A percentile compares a stretch with the other conserved stretches of the same genome.
These are phyloP conservation scores for Morone chrysops DNA, from an alignment of 2,113 vertebrate species.

Conservation along the genomic window DNA sequence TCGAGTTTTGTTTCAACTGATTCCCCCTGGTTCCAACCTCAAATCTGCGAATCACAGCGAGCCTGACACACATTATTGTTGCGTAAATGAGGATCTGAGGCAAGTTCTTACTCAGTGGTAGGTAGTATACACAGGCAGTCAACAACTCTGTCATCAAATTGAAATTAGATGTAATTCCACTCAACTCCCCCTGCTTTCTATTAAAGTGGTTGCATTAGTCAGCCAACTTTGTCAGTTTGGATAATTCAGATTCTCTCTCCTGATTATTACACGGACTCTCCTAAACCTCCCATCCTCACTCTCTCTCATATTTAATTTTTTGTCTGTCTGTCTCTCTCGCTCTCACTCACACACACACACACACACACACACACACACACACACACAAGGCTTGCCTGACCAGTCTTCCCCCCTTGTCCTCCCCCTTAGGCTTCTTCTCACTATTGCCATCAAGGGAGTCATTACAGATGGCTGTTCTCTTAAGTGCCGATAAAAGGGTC, in stretches of 20 bases:
- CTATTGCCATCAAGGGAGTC: constrained; percentile 69
- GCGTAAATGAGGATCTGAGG: constrained; percentile 35
- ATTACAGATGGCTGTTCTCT: constrained; percentile 64
- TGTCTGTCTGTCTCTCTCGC: background rate
- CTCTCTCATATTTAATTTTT: background rate
- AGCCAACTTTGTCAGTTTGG: constrained; percentile 23
- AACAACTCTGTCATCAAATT: constrained; percentile 42
- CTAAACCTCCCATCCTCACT: background rate
- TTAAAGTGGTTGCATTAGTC: constrained; percentile 41
- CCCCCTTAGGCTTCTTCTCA: constrained; percentile 52
- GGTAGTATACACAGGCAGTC: constrained; percentile 24
- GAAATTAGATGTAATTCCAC: constrained; percentile 48
- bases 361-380: background rate
- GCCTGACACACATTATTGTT: constrained; percentile 39
- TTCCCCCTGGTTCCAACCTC: constrained; percentile 12
- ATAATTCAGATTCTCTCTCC: constrained; percentile 19
- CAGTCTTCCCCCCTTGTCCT: constrained; percentile 36
- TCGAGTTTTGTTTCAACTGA: constrained; percentile 18
- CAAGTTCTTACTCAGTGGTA: constrained; percentile 5
- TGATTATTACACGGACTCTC: constrained; percentile 15
- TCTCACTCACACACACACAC: background rate
- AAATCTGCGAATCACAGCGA: constrained; percentile 31
- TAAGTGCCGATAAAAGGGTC: constrained; percentile 75
- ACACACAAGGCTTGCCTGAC: constrained; percentile 33
- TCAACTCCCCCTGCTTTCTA: constrained; percentile 23